These are phyloP conservation scores for Clinocottus analis DNA, from an alignment of 2,113 vertebrate species.

Conservation along the genomic window DNA sequence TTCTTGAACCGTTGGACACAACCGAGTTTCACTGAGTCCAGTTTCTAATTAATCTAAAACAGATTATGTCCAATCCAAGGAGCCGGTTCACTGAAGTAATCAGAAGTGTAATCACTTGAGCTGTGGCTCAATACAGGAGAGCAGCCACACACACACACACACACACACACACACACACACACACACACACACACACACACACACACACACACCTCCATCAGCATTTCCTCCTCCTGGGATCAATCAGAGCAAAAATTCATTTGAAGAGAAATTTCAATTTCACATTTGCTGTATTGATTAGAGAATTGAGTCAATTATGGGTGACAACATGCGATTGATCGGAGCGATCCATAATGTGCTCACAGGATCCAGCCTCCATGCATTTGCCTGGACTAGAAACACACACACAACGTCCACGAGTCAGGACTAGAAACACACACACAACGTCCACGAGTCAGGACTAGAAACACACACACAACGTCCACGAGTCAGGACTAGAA, in stretches of 20 bases:
- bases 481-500: too few relatives aligned
- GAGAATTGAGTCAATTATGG: slow-evolving; percentile 73
- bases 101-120: slow-evolving; percentile 59
- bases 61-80: slow-evolving; percentile 52
- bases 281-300: slow-evolving; percentile 67
- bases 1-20: slow-evolving; percentile 17
- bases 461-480: too few relatives aligned
- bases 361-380: slow-evolving; percentile 40
- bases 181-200: too few relatives aligned
- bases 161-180: too few relatives aligned
- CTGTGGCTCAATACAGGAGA: slow-evolving; percentile 53
- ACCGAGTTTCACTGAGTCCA: slow-evolving; percentile 22
- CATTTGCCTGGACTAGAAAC: too few relatives aligned
- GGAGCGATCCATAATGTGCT: slow-evolving; percentile 51
- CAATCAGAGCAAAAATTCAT: slow-evolving; percentile 69
- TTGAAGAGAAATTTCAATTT: slow-evolving; percentile 71
- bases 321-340: slow-evolving; percentile 58
- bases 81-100: slow-evolving; percentile 56
- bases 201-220: slow-evolving; percentile 46
- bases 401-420: too few relatives aligned
- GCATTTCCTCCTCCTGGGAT: slow-evolving; percentile 29
- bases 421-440: too few relatives aligned
- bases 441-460: too few relatives aligned
- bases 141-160: too few relatives aligned
- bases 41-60: slow-evolving; percentile 48